A percentile compares a stretch with the other conserved stretches of the same genome.
Conservation (phyloP, 2,888 invertebrate genomes). For the Sphaerolaimus hirsutus region DNA sequence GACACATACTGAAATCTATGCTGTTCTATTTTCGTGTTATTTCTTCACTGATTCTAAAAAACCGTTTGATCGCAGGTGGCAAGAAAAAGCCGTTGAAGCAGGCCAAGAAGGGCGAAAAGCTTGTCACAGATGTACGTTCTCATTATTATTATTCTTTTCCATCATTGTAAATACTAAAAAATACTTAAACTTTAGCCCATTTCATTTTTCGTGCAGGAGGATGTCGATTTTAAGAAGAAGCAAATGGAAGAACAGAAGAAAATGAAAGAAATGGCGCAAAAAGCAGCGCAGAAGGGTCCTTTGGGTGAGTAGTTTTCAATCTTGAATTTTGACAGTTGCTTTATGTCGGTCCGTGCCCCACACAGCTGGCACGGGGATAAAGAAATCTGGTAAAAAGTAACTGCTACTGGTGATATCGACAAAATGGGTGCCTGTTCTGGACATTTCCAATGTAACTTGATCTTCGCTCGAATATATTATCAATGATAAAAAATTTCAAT, state of each 20-base stretch:
- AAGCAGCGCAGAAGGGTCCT: conserved; percentile 18
- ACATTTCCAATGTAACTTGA: too few relatives aligned
- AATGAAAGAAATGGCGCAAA: conserved; percentile 17
- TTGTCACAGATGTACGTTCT: not conserved
- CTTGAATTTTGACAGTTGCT: too few relatives aligned
- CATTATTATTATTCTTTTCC: not conserved
- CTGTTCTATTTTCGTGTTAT: too few relatives aligned
- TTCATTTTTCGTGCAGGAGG: conserved; percentile 12
- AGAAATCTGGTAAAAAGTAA: not conserved
- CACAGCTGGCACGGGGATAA: not conserved
- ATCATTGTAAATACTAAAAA: not conserved
- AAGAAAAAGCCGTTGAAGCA: not conserved
- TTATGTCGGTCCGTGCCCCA: too few relatives aligned
- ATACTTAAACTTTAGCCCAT: not conserved
- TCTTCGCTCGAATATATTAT: too few relatives aligned
- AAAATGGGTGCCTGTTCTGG: too few relatives aligned
- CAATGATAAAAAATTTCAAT: too few relatives aligned
- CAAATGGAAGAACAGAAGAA: conserved; percentile 19
- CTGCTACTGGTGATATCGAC: too few relatives aligned
- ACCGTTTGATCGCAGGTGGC: not conserved
- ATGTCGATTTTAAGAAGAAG: conserved; percentile 21
- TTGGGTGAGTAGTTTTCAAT: conserved; percentile 9
- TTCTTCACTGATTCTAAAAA: too few relatives aligned
- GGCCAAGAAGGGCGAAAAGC: not conserved
- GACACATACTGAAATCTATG: too few relatives aligned